phyloP scores from a whole-genome alignment of 64 coral and sea anemone species.

The Astreopora myriophthalma region DNA sequence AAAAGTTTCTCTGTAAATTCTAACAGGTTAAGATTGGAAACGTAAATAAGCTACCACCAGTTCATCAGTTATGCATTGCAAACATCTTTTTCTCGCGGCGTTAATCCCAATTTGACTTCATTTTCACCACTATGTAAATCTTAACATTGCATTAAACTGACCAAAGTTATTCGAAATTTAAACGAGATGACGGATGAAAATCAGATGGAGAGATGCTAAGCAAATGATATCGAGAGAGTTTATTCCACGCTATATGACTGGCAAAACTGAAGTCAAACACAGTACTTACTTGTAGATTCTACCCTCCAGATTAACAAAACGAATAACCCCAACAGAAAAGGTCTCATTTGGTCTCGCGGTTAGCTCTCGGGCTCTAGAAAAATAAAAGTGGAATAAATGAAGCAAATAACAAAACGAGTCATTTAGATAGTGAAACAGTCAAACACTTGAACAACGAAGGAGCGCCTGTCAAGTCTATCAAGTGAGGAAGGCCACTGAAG shows the following conservation, averaged over 20 bases:
- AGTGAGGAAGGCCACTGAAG: no score
- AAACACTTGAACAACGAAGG: background rate
- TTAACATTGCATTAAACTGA: background rate
- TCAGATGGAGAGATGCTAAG: background rate
- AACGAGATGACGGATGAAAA: background rate
- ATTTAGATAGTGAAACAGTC: background rate
- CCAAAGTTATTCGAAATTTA: background rate
- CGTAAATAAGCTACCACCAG: background rate
- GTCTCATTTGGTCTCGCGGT: slow-evolving; percentile 40
- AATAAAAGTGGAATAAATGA: background rate
- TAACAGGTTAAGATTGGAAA: background rate
- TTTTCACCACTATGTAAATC: background rate
- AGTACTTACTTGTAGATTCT: slow-evolving; percentile 31
- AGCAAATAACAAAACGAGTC: background rate
- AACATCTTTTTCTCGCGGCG: background rate
- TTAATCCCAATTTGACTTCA: background rate
- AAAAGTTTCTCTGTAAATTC: no score
- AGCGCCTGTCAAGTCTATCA: background rate
- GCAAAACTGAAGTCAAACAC: background rate
- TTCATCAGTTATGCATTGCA: slow-evolving; percentile 29
- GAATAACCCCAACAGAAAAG: slow-evolving; percentile 5
- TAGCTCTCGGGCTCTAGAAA: background rate
- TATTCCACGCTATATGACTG: background rate
- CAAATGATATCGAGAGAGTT: background rate
- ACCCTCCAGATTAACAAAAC: slow-evolving; percentile 3